Base-by-base conservation (phyloP, 92 coral and sea anemone genomes). In the Parazoanthus swiftii region DNA sequence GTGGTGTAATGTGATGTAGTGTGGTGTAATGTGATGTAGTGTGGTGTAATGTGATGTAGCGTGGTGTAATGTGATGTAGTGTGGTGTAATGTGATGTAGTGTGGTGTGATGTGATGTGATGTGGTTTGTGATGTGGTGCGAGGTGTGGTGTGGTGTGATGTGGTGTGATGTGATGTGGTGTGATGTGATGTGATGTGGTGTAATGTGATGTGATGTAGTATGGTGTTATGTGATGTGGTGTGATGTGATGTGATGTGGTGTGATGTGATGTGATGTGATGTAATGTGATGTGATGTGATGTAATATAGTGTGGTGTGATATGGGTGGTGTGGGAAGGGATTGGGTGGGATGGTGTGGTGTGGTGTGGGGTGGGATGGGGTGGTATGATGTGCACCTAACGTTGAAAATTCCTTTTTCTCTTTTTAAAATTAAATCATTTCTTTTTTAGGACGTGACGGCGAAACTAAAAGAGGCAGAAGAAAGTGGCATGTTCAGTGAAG, bases 401-500 rank as follows among this genome's bases (percentile, higher is more conserved):
- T 21, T 63, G 0, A 63, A 63, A 63, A 16, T 63, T 4, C 68
- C 68, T 9, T 11, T 14, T 10, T 54, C 59, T 43, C 7, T 43
- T 36, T 63, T 56, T 59, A 58, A 44, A 10, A 14, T 68, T 43
- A 15, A 38, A 38, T 13, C 3, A 44, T 46, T 20, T 66, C 67
- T 78, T 76, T 89, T 4, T 48, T 63, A 96, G 98, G 98, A 97
- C 50, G 99, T 97, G 11, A 92, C 98, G 54, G 94, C 97, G 16
- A 95, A 92, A 89, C 89, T 95, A 23, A 90, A 85, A 86, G 98
- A 95, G 84, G 99, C 98, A 3, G 94, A 93, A 38, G 98, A 97
- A 80, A 89, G 98, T 80, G 99, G 99, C 0, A 91, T 93, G 23
- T 86, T 97, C n/a, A 93, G 92, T 20, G 95, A 94, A 82, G 96